These are phyloP conservation scores for Penaeus japonicus DNA, from an alignment of 1,140 invertebrate species.

Conservation along the genomic window DNA sequence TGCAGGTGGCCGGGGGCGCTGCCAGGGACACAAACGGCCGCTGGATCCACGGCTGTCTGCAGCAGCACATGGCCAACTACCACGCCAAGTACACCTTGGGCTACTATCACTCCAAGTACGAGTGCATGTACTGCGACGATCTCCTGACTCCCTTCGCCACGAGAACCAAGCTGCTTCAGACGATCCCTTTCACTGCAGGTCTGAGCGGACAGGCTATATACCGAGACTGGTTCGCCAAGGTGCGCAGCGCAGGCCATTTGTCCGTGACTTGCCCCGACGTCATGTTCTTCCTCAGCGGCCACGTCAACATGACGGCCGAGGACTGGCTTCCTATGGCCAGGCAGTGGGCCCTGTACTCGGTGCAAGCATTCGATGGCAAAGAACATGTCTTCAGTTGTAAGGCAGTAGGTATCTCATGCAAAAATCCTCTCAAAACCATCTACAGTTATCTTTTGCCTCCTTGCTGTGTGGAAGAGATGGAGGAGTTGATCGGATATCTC, in stretches of 20 bases:
- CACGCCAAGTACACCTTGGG: constrained; percentile 3
- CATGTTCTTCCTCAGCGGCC: not conserved
- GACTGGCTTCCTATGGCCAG: not conserved
- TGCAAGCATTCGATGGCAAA: not conserved
- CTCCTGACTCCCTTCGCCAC: not conserved
- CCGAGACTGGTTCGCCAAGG: constrained; percentile 14
- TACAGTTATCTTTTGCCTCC: constrained; percentile 6
- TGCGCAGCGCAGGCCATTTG: not conserved
- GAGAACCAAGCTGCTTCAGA: not conserved
- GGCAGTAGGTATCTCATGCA: not conserved
- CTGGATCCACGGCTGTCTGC: constrained; percentile 26
- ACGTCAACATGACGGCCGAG: not conserved
- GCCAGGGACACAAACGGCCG: not conserved
- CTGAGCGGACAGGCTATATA: not conserved
- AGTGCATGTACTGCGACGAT: constrained; percentile 29
- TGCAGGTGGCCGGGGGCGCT: not conserved
- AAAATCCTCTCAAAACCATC: not conserved
- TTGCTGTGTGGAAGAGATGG: not conserved
- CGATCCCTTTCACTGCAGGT: not conserved
- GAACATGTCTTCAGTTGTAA: not conserved
- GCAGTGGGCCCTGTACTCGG: not conserved
- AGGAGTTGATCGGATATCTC: not conserved
- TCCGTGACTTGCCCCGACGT: constrained; percentile 7
- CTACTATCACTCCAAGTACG: constrained; percentile 18
- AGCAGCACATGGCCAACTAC: constrained; percentile 20